phyloP scores from a whole-genome alignment of 2,113 vertebrate genomes.

The Myotis davidii region DNA sequence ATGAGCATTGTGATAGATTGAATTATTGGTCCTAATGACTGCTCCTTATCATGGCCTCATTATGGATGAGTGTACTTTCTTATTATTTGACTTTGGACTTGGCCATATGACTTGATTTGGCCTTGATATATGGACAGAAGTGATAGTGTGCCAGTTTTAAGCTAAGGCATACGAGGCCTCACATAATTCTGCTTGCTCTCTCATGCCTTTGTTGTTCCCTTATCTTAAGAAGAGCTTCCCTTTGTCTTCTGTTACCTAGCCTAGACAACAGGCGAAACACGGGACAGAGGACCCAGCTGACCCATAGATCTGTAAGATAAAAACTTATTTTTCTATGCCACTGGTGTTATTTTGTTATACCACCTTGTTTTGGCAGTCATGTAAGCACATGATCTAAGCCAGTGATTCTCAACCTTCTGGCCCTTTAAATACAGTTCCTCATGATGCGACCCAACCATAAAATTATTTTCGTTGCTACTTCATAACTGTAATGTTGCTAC shows the following conservation, averaged over 20 bases:
- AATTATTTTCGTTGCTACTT: too few species aligned
- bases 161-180: background rate
- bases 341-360: background rate
- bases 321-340: background rate
- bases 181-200: background rate
- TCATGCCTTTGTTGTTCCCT: background rate
- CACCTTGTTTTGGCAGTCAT: background rate
- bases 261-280: background rate
- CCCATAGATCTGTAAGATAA: background rate
- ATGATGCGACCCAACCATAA: too few species aligned
- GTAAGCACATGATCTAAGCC: background rate
- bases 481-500: too few species aligned
- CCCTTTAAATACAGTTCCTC: too few species aligned
- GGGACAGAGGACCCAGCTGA: background rate
- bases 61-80: background rate
- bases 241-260: background rate
- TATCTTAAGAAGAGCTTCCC: background rate
- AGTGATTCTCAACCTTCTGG: too few species aligned
- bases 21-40: background rate
- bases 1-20: background rate
- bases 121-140: background rate
- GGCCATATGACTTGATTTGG: background rate
- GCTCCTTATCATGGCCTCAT: background rate
- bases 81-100: background rate
- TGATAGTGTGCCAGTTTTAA: background rate